Conservation (phyloP, 2,888 invertebrate species). For the Blastobasis lacticolella region DNA sequence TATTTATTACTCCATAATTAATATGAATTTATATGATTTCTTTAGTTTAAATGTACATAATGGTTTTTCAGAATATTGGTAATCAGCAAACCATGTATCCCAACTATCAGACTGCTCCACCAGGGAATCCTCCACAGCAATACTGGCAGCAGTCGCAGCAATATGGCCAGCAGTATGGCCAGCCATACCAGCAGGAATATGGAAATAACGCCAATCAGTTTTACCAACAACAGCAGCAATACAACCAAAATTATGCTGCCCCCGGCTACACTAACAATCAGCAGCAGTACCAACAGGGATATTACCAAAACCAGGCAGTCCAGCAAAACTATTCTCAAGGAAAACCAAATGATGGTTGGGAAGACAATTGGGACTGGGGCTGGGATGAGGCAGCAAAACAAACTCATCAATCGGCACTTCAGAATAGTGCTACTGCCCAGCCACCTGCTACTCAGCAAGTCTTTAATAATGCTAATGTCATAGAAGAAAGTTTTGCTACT, state of each 20-base stretch:
- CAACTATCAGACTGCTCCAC: slow-evolving; percentile 34
- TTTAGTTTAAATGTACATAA: background rate
- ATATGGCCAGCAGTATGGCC: slow-evolving; percentile 60
- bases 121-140: slow-evolving; percentile 29
- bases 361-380: slow-evolving; percentile 75
- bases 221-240: slow-evolving; percentile 43
- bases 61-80: slow-evolving; percentile 45
- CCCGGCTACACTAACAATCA: slow-evolving; percentile 32
- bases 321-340: slow-evolving; percentile 33
- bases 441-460: slow-evolving; percentile 21
- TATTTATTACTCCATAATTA: no score
- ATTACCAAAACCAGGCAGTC: slow-evolving; percentile 40
- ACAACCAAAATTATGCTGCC: slow-evolving; percentile 44
- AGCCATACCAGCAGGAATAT: slow-evolving; percentile 46
- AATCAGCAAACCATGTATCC: slow-evolving; percentile 51
- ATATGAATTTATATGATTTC: background rate
- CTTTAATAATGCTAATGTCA: slow-evolving; percentile 59
- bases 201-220: slow-evolving; percentile 47
- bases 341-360: slow-evolving; percentile 48
- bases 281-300: slow-evolving; percentile 45
- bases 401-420: slow-evolving; percentile 32
- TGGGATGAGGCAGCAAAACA: slow-evolving; percentile 73
- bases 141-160: slow-evolving; percentile 49
- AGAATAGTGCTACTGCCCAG: slow-evolving; percentile 10
- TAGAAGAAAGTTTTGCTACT: slow-evolving; percentile 74